Evolutionary conservation across 1,140 invertebrate species (phyloP).

Genomic region (Copidosoma floridanum): DNA sequence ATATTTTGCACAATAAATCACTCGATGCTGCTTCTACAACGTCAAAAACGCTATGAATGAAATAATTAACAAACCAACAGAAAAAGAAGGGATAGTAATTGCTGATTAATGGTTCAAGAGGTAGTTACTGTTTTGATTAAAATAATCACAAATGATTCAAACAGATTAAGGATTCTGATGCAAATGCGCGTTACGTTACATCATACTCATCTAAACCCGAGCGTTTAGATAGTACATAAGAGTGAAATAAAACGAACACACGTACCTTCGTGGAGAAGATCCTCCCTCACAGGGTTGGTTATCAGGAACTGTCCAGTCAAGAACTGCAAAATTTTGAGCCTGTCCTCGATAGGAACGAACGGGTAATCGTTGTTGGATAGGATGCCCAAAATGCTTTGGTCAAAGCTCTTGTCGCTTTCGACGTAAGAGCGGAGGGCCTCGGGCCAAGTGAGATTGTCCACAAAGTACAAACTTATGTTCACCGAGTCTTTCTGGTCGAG

Average conservation of each 20-base stretch:
- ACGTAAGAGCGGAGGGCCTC: constrained; percentile 86
- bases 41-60: no score
- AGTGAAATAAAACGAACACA: neutral
- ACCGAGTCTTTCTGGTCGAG: constrained; percentile 95
- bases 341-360: constrained; percentile 78
- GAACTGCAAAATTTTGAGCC: constrained; percentile 85
- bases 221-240: no score
- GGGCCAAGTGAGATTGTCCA: constrained; percentile 94
- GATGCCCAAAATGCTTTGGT: constrained; percentile 68
- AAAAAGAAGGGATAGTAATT: no score
- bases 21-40: no score
- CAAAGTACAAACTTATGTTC: constrained; percentile 86
- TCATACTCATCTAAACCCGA: no score
- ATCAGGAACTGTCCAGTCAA: constrained; percentile 91
- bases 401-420: constrained; percentile 82
- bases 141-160: no score
- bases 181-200: no score
- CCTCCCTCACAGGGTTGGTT: constrained; percentile 90
- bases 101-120: no score
- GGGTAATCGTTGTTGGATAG: constrained; percentile 83
- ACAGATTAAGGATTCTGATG: no score
- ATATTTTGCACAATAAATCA: no score
- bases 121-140: no score
- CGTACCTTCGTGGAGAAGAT: constrained; percentile 86
- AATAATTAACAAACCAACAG: no score